Evolutionary conservation across 2,888 invertebrate species (phyloP), one percentile per base, ranked within the genome.

Genomic region (Cetonia aurata): DNA sequence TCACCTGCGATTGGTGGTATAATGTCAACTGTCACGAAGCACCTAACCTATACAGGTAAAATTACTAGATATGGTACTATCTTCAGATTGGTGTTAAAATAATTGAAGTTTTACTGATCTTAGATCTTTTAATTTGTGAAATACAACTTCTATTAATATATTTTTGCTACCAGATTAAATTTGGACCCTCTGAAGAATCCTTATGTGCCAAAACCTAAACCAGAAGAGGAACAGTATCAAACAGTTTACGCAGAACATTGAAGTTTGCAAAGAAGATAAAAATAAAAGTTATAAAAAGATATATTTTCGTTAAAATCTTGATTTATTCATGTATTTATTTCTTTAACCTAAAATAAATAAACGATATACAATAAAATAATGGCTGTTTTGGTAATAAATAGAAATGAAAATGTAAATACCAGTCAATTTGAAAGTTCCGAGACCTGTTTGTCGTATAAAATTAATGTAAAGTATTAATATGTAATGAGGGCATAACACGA

Each of bases 1-100:
- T 95, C 78, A 89, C 93, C 1, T 95, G 95, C 78, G 95, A 95
- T 82, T 95, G 95, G 95, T 95, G 95, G 95, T 94, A 94, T 87
- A 95, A 95, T 81, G 94, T 95, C 0, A 91, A 95, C 80, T 95
- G 95, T 78, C 89, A 90, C 3, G 89, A 92, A 72, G 92, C 95
- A n/a, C 87, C 88, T 2, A 86, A 87, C 42, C 89, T 90, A 72
- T 95, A 94, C 86, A 90, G 89, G 93, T 93, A 82, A 85, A 85
- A 80, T 52, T 25, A 25, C 1, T 25, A 25, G 25, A 4, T 25
- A 25, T 4, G 1, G 1, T 4, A 25, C 3, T 25, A 25, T 25
- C 25, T 25, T 25, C 4, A 25, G 25, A 4, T 25, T 25, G 25
- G 25, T 25, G 1, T 25, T 3, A 25, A 25, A 25, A 25, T 25